Evolutionary conservation across 2,888 invertebrate genomes (phyloP).

Genomic region (Drosophila koepferae): DNA sequence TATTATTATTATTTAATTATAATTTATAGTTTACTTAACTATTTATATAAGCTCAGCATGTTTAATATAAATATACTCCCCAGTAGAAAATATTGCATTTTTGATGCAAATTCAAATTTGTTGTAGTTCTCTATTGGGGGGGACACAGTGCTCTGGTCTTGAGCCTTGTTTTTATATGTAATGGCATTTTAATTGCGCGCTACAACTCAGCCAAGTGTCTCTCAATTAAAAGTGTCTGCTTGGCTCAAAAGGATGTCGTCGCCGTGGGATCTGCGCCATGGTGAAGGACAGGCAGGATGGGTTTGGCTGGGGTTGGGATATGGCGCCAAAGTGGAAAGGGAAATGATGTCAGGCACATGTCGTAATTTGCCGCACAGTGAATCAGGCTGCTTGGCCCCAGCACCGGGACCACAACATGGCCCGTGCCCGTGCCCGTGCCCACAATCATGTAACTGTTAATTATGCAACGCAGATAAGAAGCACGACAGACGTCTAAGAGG

Average conservation of each 20-base stretch:
- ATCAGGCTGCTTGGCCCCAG: slow-evolving; percentile 19
- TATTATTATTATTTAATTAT: no score
- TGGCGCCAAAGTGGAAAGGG: slow-evolving; percentile 22
- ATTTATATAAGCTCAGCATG: no score
- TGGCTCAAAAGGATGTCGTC: slow-evolving; percentile 63
- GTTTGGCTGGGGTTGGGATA: background rate
- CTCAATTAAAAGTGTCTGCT: slow-evolving; percentile 79
- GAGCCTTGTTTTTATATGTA: slow-evolving; percentile 68
- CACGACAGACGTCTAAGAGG: slow-evolving; percentile 17
- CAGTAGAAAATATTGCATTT: no score
- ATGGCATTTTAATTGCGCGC: slow-evolving; percentile 77
- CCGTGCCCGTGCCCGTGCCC: slow-evolving; percentile 3
- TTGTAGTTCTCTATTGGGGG: background rate
- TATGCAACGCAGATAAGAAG: slow-evolving; percentile 66
- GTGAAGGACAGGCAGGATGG: slow-evolving; percentile 5
- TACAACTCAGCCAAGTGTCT: slow-evolving; percentile 73
- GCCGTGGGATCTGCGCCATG: slow-evolving; percentile 33
- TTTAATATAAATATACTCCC: no score
- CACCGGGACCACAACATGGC: slow-evolving; percentile 34
- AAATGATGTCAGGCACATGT: slow-evolving; percentile 71
- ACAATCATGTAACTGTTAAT: slow-evolving; percentile 69
- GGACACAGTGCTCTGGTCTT: slow-evolving; percentile 14
- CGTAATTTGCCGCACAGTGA: slow-evolving; percentile 63
- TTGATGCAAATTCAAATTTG: background rate
- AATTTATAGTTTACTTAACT: no score